Percentiles rank a stretch among this genome's conserved stretches.
phyloP scores from a whole-genome alignment of 2,888 invertebrate species.

The Sphecodes monilicornis region DNA sequence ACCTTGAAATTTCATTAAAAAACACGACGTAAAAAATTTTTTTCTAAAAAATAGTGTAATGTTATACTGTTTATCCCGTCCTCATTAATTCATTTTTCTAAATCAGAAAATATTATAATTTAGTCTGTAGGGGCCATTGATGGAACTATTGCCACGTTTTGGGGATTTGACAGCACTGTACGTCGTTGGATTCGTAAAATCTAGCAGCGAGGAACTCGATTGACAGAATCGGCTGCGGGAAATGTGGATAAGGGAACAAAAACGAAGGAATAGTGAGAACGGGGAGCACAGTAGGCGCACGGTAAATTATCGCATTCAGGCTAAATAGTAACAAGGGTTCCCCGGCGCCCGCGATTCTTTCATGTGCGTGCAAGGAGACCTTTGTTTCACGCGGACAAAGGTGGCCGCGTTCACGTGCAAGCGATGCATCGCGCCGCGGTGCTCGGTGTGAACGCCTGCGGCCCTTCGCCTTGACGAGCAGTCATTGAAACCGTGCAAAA shows the following conservation, averaged over 20 bases:
- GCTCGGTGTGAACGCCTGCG: slow-evolving; percentile 49
- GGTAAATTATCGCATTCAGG: slow-evolving; percentile 59
- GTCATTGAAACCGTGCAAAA: slow-evolving; percentile 59
- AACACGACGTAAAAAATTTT: too few relatives aligned
- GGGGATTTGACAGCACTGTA: too few relatives aligned
- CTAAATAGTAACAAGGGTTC: slow-evolving; percentile 65
- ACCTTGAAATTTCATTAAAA: too few relatives aligned
- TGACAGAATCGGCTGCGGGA: slow-evolving; percentile 37
- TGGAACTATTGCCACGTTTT: too few relatives aligned
- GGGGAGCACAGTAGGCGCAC: slow-evolving; percentile 31
- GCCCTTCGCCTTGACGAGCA: slow-evolving; percentile 51
- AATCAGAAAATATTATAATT: too few relatives aligned
- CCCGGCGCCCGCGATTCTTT: slow-evolving; percentile 27
- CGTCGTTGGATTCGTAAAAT: not conserved
- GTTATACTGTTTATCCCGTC: too few relatives aligned
- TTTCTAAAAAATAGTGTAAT: too few relatives aligned
- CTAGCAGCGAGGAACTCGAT: slow-evolving; percentile 47
- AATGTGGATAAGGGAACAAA: slow-evolving; percentile 24
- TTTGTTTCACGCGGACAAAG: slow-evolving; percentile 62
- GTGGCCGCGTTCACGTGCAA: slow-evolving; percentile 49
- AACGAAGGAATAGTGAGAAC: slow-evolving; percentile 18
- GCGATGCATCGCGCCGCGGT: slow-evolving; percentile 22
- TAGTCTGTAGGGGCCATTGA: too few relatives aligned
- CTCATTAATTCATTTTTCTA: too few relatives aligned
- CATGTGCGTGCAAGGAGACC: slow-evolving; percentile 46